A percentile compares a stretch with the other conserved stretches of the same genome.
phyloP scores from a whole-genome alignment of 2,113 vertebrate genomes.

The Anguilla japonica region DNA sequence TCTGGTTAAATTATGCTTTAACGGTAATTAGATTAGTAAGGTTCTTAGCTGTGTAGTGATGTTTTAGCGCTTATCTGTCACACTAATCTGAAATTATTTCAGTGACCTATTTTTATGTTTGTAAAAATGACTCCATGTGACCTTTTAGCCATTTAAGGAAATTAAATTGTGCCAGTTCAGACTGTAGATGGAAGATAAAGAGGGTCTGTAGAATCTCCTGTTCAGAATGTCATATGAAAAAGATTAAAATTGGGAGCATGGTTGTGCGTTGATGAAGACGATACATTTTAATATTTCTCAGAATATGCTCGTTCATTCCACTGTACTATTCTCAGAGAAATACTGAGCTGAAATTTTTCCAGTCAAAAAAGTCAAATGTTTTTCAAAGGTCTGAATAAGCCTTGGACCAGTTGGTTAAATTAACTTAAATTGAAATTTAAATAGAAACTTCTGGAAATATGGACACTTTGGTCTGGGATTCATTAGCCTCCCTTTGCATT shows the following conservation, averaged over 20 bases:
- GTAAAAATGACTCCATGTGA: not conserved
- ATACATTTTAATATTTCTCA: too few relatives aligned
- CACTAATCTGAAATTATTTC: not conserved
- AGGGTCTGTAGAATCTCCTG: too few relatives aligned
- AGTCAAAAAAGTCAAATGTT: too few relatives aligned
- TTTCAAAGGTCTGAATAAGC: too few relatives aligned
- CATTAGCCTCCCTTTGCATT: not conserved
- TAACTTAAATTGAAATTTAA: not conserved
- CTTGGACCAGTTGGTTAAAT: not conserved
- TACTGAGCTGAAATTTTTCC: too few relatives aligned
- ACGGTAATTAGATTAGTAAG: not conserved
- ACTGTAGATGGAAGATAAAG: not conserved
- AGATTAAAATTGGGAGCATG: too few relatives aligned
- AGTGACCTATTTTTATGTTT: not conserved
- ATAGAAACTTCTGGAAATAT: not conserved
- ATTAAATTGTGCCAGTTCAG: not conserved
- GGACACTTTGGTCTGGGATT: not conserved
- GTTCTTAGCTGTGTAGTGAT: too few relatives aligned
- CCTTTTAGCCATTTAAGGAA: not conserved
- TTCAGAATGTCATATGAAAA: too few relatives aligned
- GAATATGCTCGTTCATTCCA: too few relatives aligned
- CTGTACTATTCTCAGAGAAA: too few relatives aligned
- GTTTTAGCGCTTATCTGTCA: not conserved
- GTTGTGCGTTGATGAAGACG: too few relatives aligned
- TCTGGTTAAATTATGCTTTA: not conserved